Percentiles rank a stretch among this genome's conserved stretches.
Evolutionary conservation across 2,888 invertebrate species (phyloP).

Genomic region (Lithosia quadra): DNA sequence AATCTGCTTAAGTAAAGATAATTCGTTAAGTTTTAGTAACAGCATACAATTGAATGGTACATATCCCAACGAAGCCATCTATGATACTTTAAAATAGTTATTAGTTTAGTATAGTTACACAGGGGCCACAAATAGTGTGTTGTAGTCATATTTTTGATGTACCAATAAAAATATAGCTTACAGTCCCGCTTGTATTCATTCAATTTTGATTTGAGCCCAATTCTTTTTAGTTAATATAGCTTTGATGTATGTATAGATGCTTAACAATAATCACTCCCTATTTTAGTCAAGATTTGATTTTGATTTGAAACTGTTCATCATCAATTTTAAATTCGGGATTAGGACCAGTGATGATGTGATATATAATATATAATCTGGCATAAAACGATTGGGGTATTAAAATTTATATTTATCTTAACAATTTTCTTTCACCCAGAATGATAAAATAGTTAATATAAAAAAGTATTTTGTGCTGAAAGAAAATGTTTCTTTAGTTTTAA

Average conservation of each 20-base stretch:
- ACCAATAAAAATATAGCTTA: constrained; percentile 60
- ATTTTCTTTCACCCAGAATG: not conserved
- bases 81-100: constrained; percentile 83
- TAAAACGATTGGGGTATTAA: constrained; percentile 7
- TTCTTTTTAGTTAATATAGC: constrained; percentile 33
- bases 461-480: not conserved
- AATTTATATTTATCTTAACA: not conserved
- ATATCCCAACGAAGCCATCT: constrained; percentile 86
- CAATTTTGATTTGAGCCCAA: constrained; percentile 40
- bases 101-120: constrained; percentile 50
- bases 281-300: constrained; percentile 34
- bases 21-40: constrained; percentile 82
- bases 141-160: constrained; percentile 63
- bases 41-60: constrained; percentile 86
- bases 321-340: constrained; percentile 33
- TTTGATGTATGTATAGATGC: constrained; percentile 51
- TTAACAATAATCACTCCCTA: constrained; percentile 34
- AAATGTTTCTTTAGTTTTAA: not conserved
- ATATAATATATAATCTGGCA: constrained; percentile 27
- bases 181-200: constrained; percentile 49
- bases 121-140: constrained; percentile 53
- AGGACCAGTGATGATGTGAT: constrained; percentile 44
- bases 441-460: not conserved
- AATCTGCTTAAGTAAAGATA: constrained; percentile 79
- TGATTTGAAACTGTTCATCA: constrained; percentile 1